Evolutionary conservation across 2,113 vertebrate species (phyloP).

Genomic region (Hydrolagus affinis): DNA sequence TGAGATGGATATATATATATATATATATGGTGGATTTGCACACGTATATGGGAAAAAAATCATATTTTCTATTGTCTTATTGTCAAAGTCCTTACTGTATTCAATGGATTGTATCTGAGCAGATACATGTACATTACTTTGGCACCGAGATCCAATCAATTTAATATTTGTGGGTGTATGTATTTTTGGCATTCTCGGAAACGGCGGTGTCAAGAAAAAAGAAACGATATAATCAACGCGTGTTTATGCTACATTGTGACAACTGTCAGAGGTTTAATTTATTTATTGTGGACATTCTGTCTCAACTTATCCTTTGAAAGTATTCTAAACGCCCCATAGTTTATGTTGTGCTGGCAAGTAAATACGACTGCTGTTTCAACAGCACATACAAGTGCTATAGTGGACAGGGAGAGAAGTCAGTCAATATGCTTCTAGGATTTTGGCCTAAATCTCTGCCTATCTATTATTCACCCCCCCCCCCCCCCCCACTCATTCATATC

Average conservation of each 20-base stretch:
- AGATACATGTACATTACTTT: no score
- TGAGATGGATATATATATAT: no score
- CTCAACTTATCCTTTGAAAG: neutral
- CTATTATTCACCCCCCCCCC: neutral
- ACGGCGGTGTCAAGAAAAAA: neutral
- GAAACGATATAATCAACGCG: neutral
- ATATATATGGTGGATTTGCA: no score
- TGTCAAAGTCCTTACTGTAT: no score
- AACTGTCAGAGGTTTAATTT: neutral
- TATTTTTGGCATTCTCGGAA: neutral
- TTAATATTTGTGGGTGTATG: neutral
- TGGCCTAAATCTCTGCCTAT: conserved; percentile 6
- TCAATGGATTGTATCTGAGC: no score
- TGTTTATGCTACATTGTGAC: conserved; percentile 21
- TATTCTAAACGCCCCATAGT: neutral
- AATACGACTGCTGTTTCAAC: neutral
- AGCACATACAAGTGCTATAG: neutral
- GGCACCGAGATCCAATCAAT: neutral
- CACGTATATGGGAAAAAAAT: no score
- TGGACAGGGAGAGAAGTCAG: neutral
- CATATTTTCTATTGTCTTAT: no score
- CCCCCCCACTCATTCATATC: neutral
- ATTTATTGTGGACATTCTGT: conserved; percentile 15
- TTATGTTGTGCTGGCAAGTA: neutral
- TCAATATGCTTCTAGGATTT: neutral